Evolutionary conservation across 2,797 vertebrate genomes (phyloP).

Genomic region (Coregonus sp.): DNA sequence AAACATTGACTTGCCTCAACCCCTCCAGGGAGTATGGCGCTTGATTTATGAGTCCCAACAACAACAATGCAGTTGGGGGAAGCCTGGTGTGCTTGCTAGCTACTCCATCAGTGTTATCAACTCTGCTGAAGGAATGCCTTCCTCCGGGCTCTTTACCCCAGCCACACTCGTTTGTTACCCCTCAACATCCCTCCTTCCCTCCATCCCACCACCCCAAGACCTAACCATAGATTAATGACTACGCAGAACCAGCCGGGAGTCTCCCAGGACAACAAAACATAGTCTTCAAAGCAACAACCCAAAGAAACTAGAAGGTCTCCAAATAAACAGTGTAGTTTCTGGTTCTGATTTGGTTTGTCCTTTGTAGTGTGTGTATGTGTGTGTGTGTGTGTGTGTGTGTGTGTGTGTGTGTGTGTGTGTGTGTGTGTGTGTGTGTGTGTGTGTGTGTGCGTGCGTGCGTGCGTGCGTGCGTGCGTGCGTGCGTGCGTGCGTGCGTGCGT

Average conservation of each 20-base stretch:
- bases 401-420: slow-evolving; percentile 40
- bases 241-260: slow-evolving; percentile 50
- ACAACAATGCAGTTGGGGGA: slow-evolving; percentile 52
- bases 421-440: slow-evolving; percentile 19
- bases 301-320: slow-evolving; percentile 57
- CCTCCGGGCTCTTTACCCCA: slow-evolving; percentile 37
- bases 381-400: slow-evolving; percentile 27
- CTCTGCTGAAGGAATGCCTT: slow-evolving; percentile 62
- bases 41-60: slow-evolving; percentile 62
- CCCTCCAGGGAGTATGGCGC: slow-evolving; percentile 34
- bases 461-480: slow-evolving; percentile 39
- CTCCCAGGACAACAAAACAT: slow-evolving; percentile 52
- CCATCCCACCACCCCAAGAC: background rate
- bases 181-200: background rate
- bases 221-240: slow-evolving; percentile 53
- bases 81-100: slow-evolving; percentile 35
- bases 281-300: slow-evolving; percentile 49
- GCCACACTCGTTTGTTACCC: background rate
- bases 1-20: slow-evolving; percentile 7
- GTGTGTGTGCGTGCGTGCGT: background rate
- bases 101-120: slow-evolving; percentile 69
- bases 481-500: slow-evolving; percentile 17
- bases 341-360: slow-evolving; percentile 60
- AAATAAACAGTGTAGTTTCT: slow-evolving; percentile 57
- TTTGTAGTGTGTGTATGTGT: slow-evolving; percentile 32